These are phyloP conservation scores for Bos taurus DNA, from an alignment of 2,113 vertebrate genomes.

Conservation along the genomic window DNA sequence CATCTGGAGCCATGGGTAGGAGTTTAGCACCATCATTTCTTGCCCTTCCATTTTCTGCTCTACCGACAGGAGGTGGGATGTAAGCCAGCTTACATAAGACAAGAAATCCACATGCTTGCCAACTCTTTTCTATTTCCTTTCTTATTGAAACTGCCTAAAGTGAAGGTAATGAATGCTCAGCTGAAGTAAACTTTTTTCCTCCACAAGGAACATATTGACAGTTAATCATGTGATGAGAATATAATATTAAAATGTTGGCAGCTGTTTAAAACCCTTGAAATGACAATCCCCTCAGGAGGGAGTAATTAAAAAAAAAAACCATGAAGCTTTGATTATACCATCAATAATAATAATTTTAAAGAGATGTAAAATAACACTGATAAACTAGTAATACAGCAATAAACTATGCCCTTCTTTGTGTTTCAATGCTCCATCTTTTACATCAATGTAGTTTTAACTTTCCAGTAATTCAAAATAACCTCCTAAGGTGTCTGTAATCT, in stretches of 20 bases:
- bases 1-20: conserved; percentile 46
- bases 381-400: background rate
- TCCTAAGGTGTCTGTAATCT: background rate
- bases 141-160: conserved; percentile 37
- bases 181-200: conserved; percentile 38
- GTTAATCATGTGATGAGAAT: conserved; percentile 21
- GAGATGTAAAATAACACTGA: background rate
- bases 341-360: background rate
- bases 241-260: conserved; percentile 26
- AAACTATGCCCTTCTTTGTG: background rate
- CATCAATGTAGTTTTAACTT: background rate
- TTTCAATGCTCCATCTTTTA: background rate
- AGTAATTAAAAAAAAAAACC: background rate
- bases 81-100: conserved; percentile 53
- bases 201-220: background rate
- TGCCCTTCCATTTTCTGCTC: conserved; percentile 53
- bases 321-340: background rate
- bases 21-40: background rate
- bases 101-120: conserved; percentile 27
- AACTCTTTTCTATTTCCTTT: conserved; percentile 7
- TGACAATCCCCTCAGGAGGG: background rate
- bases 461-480: background rate
- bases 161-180: conserved; percentile 28
- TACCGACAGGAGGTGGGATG: conserved; percentile 48
- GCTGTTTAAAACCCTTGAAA: background rate